Percentiles rank a stretch among this genome's conserved stretches.
Conservation (phyloP, 30 jellyfish, hydroid and myxozoan genomes). For the Aurelia aurita region DNA sequence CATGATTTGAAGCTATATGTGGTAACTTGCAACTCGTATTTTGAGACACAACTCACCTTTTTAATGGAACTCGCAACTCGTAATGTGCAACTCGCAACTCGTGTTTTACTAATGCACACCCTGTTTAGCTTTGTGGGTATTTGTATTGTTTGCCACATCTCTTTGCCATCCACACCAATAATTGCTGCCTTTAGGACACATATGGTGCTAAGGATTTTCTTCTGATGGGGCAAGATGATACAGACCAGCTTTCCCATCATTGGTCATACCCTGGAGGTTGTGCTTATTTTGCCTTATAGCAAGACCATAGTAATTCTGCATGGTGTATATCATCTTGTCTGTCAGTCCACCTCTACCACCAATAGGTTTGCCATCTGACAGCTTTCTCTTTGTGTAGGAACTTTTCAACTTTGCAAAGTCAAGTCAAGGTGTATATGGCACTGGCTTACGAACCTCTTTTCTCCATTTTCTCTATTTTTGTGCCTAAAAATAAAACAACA, state of each 20-base stretch:
- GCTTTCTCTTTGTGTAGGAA: not conserved
- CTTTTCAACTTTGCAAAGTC: not conserved
- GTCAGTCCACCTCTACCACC: not conserved
- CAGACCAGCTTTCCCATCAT: not conserved
- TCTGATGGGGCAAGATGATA: conserved; percentile 2
- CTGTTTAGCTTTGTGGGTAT: not conserved
- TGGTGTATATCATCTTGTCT: too few species aligned
- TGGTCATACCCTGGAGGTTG: not conserved
- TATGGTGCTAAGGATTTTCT: conserved; percentile 1
- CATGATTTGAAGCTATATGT: too few species aligned
- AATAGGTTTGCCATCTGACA: not conserved
- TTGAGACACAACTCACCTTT: too few species aligned
- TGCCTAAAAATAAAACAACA: too few species aligned
- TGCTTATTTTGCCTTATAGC: conserved; percentile 2
- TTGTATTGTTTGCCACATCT: not conserved
- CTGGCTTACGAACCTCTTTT: not conserved
- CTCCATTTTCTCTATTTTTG: not conserved
- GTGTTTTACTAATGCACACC: too few species aligned
- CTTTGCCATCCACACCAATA: conserved; percentile 2
- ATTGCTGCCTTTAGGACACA: not conserved
- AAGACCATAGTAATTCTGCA: too few species aligned
- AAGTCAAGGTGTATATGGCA: not conserved
- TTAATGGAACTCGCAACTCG: too few species aligned
- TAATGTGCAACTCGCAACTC: too few species aligned
- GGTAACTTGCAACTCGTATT: too few species aligned